Percentiles rank a stretch among this genome's conserved stretches.
These are phyloP conservation scores for Zosterops hypoxanthus DNA, from an alignment of 2,113 vertebrate species.

Conservation along the genomic window DNA sequence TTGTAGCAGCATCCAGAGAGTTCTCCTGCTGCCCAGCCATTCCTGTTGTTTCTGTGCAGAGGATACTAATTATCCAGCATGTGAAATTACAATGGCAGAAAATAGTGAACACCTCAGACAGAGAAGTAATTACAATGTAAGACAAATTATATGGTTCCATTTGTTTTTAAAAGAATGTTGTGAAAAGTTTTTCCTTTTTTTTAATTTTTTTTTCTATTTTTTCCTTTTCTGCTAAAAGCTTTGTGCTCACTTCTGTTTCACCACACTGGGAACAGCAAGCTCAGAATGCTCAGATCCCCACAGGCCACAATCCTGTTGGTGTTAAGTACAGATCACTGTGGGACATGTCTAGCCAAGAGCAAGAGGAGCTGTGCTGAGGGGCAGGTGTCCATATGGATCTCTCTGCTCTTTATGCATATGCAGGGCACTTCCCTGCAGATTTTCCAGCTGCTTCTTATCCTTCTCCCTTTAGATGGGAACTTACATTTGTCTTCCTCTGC, in stretches of 20 bases:
- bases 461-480: background rate
- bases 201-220: background rate
- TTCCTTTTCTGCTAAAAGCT: background rate
- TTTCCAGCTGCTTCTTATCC: slow-evolving; percentile 9
- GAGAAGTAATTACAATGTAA: slow-evolving; percentile 33
- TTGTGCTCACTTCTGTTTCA: background rate
- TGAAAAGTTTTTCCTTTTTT: background rate
- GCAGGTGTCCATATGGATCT: background rate
- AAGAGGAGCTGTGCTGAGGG: background rate
- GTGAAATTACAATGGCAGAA: slow-evolving; percentile 43
- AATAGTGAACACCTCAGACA: slow-evolving; percentile 6
- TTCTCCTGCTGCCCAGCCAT: background rate
- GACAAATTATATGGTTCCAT: slow-evolving; percentile 15
- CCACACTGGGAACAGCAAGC: background rate
- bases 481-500: background rate
- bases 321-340: background rate
- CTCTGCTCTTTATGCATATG: background rate
- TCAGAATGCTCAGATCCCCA: background rate
- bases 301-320: background rate
- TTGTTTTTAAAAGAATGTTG: background rate
- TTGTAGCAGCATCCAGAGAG: background rate
- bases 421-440: background rate
- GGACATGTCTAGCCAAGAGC: background rate
- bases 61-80: slow-evolving; percentile 41
- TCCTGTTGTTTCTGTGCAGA: slow-evolving; percentile 27